Evolutionary conservation across 2,113 vertebrate genomes (phyloP), one percentile per base, ranked within the genome.

Genomic region (Eonycteris spelaea): DNA sequence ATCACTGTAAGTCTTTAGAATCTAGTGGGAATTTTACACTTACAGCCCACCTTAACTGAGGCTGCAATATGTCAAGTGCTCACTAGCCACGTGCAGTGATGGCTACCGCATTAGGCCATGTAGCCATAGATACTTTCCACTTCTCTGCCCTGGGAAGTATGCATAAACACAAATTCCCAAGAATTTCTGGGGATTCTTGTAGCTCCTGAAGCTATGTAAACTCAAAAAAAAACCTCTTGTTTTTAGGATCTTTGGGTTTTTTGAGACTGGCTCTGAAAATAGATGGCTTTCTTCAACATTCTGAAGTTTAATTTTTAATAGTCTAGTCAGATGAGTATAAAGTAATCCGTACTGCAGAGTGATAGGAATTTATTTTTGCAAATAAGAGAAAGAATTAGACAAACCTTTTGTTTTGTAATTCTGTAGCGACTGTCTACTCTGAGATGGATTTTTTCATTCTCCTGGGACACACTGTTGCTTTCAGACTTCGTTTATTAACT

Each of bases 291-390:
- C 59, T 92, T 83, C 43, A 18, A 0, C 75, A 65, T 13, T 19
- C 0, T 83, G 28, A 70, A 28, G 5, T 68, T 96, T 91, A 73
- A 71, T 33, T 97, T 94, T 77, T 94, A 86, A 86, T 89, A 86
- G 65, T 92, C 59, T 70, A 38, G 48, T 92, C 73, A 57, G 8
- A 1, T 38, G 84, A 55, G 43, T 38, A 86, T 61, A 86, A 86
- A 83, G 71, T 30, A 78, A n/a, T 40, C 15, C 77, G 18, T 1
- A 53, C 16, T 3, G 0, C 19, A 70, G 21, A 96, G 55, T 51
- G 30, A 70, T 75, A 67, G 92, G 75, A 92, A 93, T 70, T 95
- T 53, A 93, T 61, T 70, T 84, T 94, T 79, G 43, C 40, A 57
- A 35, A 73, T n/a, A 77, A 73, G 82, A 95, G 22, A 92, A 89